These are phyloP conservation scores for Spinus pinus DNA, from an alignment of 2,797 vertebrate genomes.

Conservation along the genomic window DNA sequence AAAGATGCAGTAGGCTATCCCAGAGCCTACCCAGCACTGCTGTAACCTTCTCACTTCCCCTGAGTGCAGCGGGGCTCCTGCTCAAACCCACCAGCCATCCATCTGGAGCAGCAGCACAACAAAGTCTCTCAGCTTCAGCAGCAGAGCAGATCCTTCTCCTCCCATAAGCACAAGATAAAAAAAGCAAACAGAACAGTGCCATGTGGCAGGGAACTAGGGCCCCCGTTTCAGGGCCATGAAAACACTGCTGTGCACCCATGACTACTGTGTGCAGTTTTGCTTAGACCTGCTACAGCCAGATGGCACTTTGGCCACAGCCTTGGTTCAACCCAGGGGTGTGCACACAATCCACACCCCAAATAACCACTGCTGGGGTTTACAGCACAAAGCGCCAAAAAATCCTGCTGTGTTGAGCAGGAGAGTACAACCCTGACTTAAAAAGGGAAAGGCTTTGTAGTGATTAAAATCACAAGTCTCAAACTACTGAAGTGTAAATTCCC, in stretches of 20 bases:
- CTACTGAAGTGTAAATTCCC: neutral
- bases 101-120: neutral
- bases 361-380: neutral
- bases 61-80: accelerated
- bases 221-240: neutral
- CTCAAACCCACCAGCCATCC: neutral
- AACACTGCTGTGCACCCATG: neutral
- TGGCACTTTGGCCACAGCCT: neutral
- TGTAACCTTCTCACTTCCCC: neutral
- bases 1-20: neutral
- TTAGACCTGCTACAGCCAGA: neutral
- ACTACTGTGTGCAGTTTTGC: neutral
- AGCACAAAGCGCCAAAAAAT: neutral
- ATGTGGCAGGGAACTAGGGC: neutral
- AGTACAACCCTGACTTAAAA: neutral
- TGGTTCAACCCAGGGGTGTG: neutral
- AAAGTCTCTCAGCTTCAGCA: neutral
- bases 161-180: neutral
- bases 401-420: neutral
- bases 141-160: neutral
- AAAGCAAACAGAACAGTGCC: neutral
- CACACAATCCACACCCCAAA: neutral
- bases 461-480: neutral
- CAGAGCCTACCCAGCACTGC: neutral
- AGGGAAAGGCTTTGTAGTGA: neutral